A percentile compares a stretch with the other conserved stretches of the same genome.
Conservation (phyloP, 2,797 vertebrate genomes). For the Rousettus madagascariensis region DNA sequence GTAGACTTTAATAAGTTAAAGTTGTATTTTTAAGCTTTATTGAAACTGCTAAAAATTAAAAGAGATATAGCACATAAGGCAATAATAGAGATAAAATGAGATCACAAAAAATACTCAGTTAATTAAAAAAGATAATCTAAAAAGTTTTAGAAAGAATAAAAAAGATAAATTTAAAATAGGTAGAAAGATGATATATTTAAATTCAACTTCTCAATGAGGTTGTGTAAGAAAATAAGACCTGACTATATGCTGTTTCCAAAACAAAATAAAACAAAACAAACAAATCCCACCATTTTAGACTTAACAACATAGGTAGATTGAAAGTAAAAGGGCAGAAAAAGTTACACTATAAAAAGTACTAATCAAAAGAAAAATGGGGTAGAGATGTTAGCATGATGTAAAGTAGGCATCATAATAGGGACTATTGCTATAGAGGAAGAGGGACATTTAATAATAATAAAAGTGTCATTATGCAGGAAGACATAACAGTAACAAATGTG, state of each 20-base stretch:
- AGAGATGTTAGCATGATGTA: background rate
- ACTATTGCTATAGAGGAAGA: background rate
- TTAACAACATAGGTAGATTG: background rate
- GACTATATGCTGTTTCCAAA: background rate
- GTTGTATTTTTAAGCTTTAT: background rate
- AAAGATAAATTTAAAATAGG: background rate
- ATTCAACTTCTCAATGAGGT: background rate
- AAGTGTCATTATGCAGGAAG: background rate
- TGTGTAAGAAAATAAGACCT: background rate
- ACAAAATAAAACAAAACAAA: background rate
- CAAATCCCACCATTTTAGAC: background rate
- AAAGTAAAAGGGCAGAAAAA: background rate
- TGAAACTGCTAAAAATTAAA: background rate
- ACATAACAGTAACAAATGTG: background rate
- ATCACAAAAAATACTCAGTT: background rate
- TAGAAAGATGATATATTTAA: background rate
- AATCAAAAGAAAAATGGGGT: background rate
- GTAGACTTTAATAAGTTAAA: background rate
- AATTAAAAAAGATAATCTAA: background rate
- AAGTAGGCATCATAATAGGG: background rate
- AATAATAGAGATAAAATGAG: background rate
- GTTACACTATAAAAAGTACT: background rate
- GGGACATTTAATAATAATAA: background rate
- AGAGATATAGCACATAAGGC: background rate
- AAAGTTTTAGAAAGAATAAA: background rate